A percentile compares a stretch with the other conserved stretches of the same genome.
Conservation (phyloP, 2,113 vertebrate genomes). For the Phaetusa simplex region DNA sequence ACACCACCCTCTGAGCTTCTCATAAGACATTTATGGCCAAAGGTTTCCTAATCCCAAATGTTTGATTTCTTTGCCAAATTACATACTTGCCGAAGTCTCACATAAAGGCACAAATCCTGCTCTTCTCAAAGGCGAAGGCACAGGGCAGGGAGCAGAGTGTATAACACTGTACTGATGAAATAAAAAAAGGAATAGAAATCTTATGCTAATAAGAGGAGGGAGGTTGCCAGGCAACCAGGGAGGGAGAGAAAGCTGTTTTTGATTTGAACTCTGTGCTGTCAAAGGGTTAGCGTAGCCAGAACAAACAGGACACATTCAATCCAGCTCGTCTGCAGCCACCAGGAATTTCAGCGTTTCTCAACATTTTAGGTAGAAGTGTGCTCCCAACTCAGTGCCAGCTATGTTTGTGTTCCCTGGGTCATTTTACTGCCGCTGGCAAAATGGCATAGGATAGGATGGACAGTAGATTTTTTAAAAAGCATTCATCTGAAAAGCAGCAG, state of each 20-base stretch:
- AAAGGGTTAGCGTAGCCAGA: constrained; percentile 66
- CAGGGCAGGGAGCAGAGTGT: constrained; percentile 28
- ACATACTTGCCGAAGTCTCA: background rate
- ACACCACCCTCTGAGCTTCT: constrained; percentile 32
- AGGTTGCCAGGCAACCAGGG: constrained; percentile 69
- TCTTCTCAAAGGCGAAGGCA: background rate
- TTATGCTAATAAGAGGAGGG: constrained; percentile 69
- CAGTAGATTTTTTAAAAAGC: background rate
- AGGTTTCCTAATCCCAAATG: constrained; percentile 49
- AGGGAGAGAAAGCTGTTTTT: constrained; percentile 61
- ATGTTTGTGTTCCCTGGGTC: background rate
- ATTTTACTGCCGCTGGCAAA: background rate
- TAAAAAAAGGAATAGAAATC: constrained; percentile 70
- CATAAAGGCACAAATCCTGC: constrained; percentile 42
- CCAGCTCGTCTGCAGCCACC: background rate
- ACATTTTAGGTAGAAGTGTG: background rate
- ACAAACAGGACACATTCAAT: constrained; percentile 49
- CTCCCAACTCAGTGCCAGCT: background rate
- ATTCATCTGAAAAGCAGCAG: background rate
- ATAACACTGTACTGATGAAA: constrained; percentile 46
- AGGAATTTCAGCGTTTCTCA: constrained; percentile 1
- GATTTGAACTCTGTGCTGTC: constrained; percentile 61
- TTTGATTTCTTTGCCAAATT: constrained; percentile 44
- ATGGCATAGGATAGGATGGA: background rate
- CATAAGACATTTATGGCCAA: constrained; percentile 42